Evolutionary conservation across 2,888 invertebrate species (phyloP).

Genomic region (Uropetala carovei): DNA sequence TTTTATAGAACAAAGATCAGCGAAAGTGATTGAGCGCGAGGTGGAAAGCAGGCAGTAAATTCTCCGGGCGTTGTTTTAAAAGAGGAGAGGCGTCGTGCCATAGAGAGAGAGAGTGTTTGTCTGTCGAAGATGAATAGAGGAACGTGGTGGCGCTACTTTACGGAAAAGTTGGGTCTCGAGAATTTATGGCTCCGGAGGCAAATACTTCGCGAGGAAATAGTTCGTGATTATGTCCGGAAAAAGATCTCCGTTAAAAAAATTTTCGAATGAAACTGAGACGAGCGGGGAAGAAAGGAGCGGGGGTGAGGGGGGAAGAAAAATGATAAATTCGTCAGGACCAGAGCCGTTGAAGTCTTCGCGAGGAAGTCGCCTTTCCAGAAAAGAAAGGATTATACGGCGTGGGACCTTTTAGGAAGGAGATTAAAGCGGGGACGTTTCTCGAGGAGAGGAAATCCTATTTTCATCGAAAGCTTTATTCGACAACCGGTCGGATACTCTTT

Average conservation of each 20-base stretch:
- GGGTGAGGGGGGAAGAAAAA: not conserved
- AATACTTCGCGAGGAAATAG: not conserved
- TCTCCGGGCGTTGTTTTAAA: slow-evolving; percentile 22
- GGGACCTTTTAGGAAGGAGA: not conserved
- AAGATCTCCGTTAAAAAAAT: not conserved
- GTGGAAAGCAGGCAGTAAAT: slow-evolving; percentile 30
- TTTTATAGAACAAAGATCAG: slow-evolving; percentile 57
- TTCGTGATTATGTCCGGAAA: slow-evolving; percentile 2
- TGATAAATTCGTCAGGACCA: not conserved
- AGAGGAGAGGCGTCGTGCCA: not conserved
- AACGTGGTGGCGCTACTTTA: not conserved
- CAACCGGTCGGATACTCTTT: not conserved
- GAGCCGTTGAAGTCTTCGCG: not conserved
- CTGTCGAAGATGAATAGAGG: slow-evolving; percentile 10
- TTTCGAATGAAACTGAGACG: not conserved
- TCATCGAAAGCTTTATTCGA: not conserved
- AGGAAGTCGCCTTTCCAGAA: not conserved
- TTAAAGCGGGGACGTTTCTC: not conserved
- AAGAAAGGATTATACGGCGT: not conserved
- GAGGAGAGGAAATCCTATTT: not conserved
- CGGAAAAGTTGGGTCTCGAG: not conserved
- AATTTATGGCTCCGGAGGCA: not conserved
- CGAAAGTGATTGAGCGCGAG: slow-evolving; percentile 44
- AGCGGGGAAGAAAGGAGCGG: not conserved
- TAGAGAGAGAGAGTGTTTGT: not conserved